phyloP scores from a whole-genome alignment of 2,113 vertebrate species.

The Ceyx cyanopectus region DNA sequence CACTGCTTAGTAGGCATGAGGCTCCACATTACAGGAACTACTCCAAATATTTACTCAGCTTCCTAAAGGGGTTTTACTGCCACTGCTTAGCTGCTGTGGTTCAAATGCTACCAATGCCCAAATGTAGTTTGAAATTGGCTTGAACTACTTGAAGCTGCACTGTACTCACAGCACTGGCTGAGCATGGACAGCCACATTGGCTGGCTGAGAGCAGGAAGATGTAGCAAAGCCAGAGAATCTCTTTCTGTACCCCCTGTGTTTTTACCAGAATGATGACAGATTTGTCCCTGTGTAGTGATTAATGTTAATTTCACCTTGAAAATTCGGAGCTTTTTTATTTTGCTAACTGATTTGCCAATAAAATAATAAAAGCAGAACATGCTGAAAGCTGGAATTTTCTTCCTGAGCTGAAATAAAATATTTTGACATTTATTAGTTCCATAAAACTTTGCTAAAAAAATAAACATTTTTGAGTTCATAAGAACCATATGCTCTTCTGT shows the following conservation, averaged over 20 bases:
- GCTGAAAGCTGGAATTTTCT: constrained; percentile 62
- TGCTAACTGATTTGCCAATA: constrained; percentile 47
- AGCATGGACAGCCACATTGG: neutral
- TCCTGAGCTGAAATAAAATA: constrained; percentile 59
- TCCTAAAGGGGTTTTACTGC: constrained; percentile 14
- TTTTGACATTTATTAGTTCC: constrained; percentile 72
- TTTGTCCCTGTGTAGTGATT: neutral
- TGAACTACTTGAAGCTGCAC: neutral
- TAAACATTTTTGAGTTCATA: constrained; percentile 63
- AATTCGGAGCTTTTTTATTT: constrained; percentile 32
- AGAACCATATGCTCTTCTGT: constrained; percentile 65
- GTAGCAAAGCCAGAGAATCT: constrained; percentile 13
- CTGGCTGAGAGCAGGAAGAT: neutral
- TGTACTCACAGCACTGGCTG: constrained; percentile 1
- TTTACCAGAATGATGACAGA: neutral
- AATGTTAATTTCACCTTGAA: constrained; percentile 24
- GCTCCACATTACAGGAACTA: neutral
- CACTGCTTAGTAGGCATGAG: neutral
- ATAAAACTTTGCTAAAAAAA: constrained; percentile 70
- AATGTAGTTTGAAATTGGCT: neutral
- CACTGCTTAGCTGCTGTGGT: neutral
- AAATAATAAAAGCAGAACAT: constrained; percentile 43
- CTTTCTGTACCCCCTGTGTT: neutral
- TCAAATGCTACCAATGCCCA: neutral
- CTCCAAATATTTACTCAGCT: constrained; percentile 32